Evolutionary conservation across 2,113 vertebrate species (phyloP), one percentile per base, ranked within the genome.

Genomic region (Hippopotamus amphibius): DNA sequence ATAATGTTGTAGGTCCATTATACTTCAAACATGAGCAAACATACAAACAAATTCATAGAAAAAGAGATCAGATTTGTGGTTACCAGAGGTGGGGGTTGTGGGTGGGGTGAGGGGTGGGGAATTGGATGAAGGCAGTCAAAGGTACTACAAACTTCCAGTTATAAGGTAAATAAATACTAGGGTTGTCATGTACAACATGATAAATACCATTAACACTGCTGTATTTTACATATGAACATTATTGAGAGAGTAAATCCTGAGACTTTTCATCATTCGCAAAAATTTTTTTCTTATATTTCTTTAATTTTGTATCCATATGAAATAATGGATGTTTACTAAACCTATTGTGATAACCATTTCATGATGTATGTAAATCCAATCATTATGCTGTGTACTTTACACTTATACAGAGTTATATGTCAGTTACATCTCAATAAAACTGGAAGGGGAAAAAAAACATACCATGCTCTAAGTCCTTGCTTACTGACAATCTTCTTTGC

Each of bases 391-490:
- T 80, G 57, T 6, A 80, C 33, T 21, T 37, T 37, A 37, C 37
- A 37, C 37, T 37, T 57, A 22, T 80, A n/a, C 77, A 80, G 53
- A 0, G 2, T 19, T 55, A 7, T 26, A 53, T 26, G 53, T 57
- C 50, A 37, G 26, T 57, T 57, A 80, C 33, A 57, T 80, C 33
- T 57, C 77, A 80, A 57, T 57, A 57, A 53, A 80, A 80, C 0
- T 37, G 50, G 77, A 57, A 80, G 33, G 3, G 33, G 41, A 21
- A 24, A 24, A 37, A 80, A 55, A 24, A 37, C 98, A 0, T 97
- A 98, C 98, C 98, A 98, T 55, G 97, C 98, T 59, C 8, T 53
- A 71, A 98, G 95, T 85, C 97, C 98, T 43, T 97, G 88, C 16
- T 97, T 92, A 0, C 66, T 37, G 86, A 97, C 97, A 83, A 98